A percentile compares a stretch with the other conserved stretches of the same genome.
Evolutionary conservation across 2,888 invertebrate species (phyloP).

Genomic region (Steromphala cineraria): DNA sequence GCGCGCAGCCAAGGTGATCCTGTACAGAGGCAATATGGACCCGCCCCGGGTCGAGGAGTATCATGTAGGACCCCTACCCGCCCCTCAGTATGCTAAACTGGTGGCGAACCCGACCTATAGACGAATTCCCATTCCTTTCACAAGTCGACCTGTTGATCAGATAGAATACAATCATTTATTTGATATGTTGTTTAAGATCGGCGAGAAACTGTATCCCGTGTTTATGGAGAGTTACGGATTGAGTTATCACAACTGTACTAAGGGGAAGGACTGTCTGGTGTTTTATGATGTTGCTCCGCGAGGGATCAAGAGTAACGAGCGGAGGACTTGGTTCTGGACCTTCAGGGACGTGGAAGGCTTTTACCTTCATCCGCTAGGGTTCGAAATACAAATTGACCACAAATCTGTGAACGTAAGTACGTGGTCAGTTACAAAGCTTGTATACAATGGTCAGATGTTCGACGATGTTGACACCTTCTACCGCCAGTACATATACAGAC

Average conservation of each 20-base stretch:
- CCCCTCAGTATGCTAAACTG: slow-evolving; percentile 48
- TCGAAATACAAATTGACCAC: slow-evolving; percentile 64
- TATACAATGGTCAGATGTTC: slow-evolving; percentile 63
- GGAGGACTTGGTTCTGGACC: slow-evolving; percentile 62
- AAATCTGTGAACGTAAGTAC: slow-evolving; percentile 45
- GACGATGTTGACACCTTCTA: slow-evolving; percentile 53
- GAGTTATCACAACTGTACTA: slow-evolving; percentile 61
- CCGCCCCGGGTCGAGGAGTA: slow-evolving; percentile 66
- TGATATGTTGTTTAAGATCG: slow-evolving; percentile 41
- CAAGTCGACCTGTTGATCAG: slow-evolving; percentile 54
- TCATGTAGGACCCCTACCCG: slow-evolving; percentile 62
- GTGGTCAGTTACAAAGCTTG: slow-evolving; percentile 58
- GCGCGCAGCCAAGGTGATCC: slow-evolving; percentile 59
- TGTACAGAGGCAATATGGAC: slow-evolving; percentile 60
- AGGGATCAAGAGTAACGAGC: slow-evolving; percentile 52
- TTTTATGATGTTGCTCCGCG: slow-evolving; percentile 61
- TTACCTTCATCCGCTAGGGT: slow-evolving; percentile 62
- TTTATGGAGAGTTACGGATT: slow-evolving; percentile 58
- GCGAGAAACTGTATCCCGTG: slow-evolving; percentile 47
- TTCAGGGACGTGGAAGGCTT: slow-evolving; percentile 63
- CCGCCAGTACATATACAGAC: slow-evolving; percentile 36
- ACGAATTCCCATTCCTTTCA: slow-evolving; percentile 56
- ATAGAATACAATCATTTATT: slow-evolving; percentile 54
- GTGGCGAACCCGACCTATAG: slow-evolving; percentile 59
- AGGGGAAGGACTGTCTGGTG: slow-evolving; percentile 50